Base-by-base conservation (phyloP, 2,797 vertebrate species). In the Taeniopygia guttata region DNA sequence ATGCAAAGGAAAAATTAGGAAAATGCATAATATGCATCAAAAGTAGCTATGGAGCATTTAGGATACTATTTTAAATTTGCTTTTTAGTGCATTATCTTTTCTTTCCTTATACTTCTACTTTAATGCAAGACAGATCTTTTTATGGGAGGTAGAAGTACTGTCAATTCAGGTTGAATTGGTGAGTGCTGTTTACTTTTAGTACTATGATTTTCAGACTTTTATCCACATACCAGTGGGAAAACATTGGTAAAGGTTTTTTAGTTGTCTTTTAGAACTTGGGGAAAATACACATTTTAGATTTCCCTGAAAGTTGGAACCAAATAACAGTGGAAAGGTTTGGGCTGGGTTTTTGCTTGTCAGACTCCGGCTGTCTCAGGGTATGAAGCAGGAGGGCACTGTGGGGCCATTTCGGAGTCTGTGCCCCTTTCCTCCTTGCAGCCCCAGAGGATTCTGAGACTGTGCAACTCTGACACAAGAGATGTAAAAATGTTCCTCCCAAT, bases 1-100 rank as follows among this genome's bases (percentile, higher is more conserved):
- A 49, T 66, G 27, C 75, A 93, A 92, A 84, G 34, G 38, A 36
- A 87, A 89, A 92, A 56, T 51, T 43, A 83, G 30, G 46, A 68
- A 85, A 77, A 84, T 52, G 12, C 32, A 22, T 48, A 64, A 56
- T 75, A 51, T 12, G 22, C 7, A 0, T 81, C 16, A 60, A 70
- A 52, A 79, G 72, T 52, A 63, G 10, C 42, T 84, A 27, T 75
- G 56, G 21, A 59, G 14, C 1, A 1, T 77, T 80, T 77, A 52
- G 19, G 23, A 32, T 62, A 25, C 36, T 49, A 18, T 49, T 90
- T 85, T 32, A 59, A 80, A 76, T 63, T 69, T 76, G 3, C 13
- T 62, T 73, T 84, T 67, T 55, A 23, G 29, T 59, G 26, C 43
- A 32, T 49, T 62, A 9, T n/a, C 23, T 75, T 46, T 55, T 87